These are phyloP conservation scores for Austrofundulus limnaeus DNA, from an alignment of 2,113 vertebrate genomes.

Conservation along the genomic window DNA sequence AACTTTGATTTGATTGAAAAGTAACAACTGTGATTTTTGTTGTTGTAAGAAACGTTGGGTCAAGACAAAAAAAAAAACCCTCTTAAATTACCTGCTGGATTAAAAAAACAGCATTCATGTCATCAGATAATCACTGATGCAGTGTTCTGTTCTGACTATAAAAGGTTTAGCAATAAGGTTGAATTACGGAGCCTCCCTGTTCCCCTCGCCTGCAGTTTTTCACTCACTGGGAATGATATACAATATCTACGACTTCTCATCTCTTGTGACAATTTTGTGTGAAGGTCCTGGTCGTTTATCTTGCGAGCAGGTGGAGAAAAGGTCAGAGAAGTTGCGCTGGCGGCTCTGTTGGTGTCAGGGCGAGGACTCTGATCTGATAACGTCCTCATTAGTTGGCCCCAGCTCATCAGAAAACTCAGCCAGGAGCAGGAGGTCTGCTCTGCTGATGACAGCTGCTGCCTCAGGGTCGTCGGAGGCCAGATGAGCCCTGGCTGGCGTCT, in stretches of 20 bases:
- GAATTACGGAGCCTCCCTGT: conserved; percentile 27
- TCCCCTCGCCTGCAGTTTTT: conserved; percentile 34
- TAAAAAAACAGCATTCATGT: neutral
- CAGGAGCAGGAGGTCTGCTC: conserved; percentile 54
- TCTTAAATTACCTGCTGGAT: neutral
- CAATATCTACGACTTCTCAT: conserved; percentile 29
- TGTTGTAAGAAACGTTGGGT: no score
- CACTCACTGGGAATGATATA: conserved; percentile 35
- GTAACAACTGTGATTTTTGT: no score
- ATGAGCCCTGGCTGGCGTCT: conserved; percentile 58
- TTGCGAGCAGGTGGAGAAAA: conserved; percentile 58
- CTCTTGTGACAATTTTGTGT: conserved; percentile 41
- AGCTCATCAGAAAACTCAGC: conserved; percentile 32
- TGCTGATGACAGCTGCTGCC: conserved; percentile 52
- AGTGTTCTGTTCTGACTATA: neutral
- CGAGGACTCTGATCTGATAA: conserved; percentile 69
- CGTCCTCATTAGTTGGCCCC: conserved; percentile 63
- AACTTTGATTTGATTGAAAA: no score
- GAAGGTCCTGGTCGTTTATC: conserved; percentile 51
- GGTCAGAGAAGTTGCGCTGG: conserved; percentile 47
- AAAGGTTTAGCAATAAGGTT: conserved; percentile 6
- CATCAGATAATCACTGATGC: neutral
- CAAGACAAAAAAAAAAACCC: no score
- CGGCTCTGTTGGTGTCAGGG: conserved; percentile 51
- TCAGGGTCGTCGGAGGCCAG: conserved; percentile 47